phyloP scores from a whole-genome alignment of 2,888 invertebrate genomes.

The Oxystoma pomonae region DNA sequence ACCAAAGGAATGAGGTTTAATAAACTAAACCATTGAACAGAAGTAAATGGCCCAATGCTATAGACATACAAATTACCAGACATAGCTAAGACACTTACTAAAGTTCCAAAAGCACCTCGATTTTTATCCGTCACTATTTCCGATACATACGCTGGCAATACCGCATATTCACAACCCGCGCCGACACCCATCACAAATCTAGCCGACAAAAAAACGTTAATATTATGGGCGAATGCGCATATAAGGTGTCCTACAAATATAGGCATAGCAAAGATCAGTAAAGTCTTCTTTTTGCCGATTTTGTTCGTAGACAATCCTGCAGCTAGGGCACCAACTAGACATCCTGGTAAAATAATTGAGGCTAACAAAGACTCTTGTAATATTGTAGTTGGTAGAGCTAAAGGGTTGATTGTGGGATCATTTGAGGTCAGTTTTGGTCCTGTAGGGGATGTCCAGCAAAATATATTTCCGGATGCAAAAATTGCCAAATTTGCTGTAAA shows the following conservation, averaged over 20 bases:
- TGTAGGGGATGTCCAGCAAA: conserved; percentile 32
- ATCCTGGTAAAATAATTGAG: conserved; percentile 30
- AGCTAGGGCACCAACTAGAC: conserved; percentile 29
- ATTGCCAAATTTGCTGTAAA: neutral
- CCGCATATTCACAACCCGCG: conserved; percentile 64
- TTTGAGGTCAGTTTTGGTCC: conserved; percentile 28
- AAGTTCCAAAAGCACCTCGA: conserved; percentile 65
- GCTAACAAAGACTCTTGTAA: conserved; percentile 33
- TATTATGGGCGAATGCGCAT: conserved; percentile 19
- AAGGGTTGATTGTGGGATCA: conserved; percentile 27
- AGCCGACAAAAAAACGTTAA: conserved; percentile 48
- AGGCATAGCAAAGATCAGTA: conserved; percentile 59
- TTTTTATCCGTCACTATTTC: conserved; percentile 77
- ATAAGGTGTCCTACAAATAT: conserved; percentile 51
- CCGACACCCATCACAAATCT: conserved; percentile 59
- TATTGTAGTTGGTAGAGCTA: conserved; percentile 26
- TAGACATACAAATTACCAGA: conserved; percentile 65
- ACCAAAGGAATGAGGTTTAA: conserved; percentile 19
- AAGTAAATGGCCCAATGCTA: conserved; percentile 56
- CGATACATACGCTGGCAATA: conserved; percentile 78
- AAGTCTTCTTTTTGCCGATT: conserved; percentile 60
- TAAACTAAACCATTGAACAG: conserved; percentile 20
- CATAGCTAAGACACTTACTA: conserved; percentile 41
- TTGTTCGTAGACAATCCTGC: conserved; percentile 23
- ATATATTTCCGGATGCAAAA: conserved; percentile 25